Base-by-base conservation (phyloP, 1,140 invertebrate species). In the Paraescarpia echinospica region DNA sequence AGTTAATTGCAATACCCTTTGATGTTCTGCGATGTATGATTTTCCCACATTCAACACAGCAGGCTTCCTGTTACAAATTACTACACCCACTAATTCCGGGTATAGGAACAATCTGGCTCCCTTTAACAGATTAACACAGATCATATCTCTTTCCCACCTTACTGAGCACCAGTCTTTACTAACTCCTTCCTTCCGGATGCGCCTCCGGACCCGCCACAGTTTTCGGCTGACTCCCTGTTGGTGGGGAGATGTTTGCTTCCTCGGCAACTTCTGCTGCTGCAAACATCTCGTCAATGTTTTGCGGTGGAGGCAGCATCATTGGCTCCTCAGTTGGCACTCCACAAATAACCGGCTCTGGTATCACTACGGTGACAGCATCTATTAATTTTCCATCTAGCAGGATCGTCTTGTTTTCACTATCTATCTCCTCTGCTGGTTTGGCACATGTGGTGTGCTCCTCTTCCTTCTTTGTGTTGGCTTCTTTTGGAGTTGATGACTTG, bases 311-410 rank as follows among this genome's bases (percentile, higher is more conserved):
- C 35, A 41, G 18, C 51, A 18, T 35, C 35, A 91, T 35, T 33
- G 91, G 34, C 33, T 35, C 34, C n/a, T 91, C 91, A 90, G 41
- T 48, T 35, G 91, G 12, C 9, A 91, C n/a, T 31, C 91, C 48
- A 51, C 48, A 51, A 18, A 51, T 51, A 18, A 51, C 18, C 18
- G 48, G 48, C 48, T 51, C 48, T 51, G 48, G 48, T 51, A 51
- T 51, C 48, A 18, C 48, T 18, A 77, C 59, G 59, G 59, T 77
- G 59, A 92, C 91, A 48, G n/a, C 4, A 12, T n/a, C 91, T 5
- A n/a, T 6, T 41, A 41, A 12, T 41, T 41, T 12, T 14, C 59
- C 27, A 31, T 77, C 59, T 4, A 4, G 22, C 59, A 4, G 59
- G 59, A 77, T 77, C 22, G 4, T 27, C 59, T 12, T 27, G 59